A percentile compares a stretch with the other conserved stretches of the same genome.
Evolutionary conservation across 2,113 vertebrate genomes (phyloP).

Genomic region (Barbus barbus): DNA sequence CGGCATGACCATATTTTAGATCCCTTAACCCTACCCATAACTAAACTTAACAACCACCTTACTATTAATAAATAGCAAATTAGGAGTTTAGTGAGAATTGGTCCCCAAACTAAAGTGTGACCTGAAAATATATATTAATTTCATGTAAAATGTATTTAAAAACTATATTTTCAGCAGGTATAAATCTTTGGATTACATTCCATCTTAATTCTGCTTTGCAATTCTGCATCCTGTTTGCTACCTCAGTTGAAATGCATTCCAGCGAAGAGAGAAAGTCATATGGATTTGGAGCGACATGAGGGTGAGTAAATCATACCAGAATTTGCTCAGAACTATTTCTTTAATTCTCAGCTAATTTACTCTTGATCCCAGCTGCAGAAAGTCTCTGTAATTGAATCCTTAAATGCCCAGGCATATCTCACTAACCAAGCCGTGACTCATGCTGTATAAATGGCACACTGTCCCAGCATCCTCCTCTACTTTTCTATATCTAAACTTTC

Average conservation of each 20-base stretch:
- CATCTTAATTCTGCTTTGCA: not conserved
- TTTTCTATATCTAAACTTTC: not conserved
- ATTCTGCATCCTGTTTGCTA: not conserved
- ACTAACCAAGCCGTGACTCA: not conserved
- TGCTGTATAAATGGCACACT: not conserved
- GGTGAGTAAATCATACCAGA: not conserved
- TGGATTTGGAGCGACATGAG: not conserved
- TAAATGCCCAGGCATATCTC: conserved; percentile 25
- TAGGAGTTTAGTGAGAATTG: no score
- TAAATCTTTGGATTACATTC: not conserved
- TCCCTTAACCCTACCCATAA: no score
- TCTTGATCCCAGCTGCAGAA: conserved; percentile 16
- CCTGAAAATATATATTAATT: not conserved
- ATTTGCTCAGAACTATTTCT: not conserved
- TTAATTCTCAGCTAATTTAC: conserved; percentile 17
- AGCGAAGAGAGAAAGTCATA: not conserved
- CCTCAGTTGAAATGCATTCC: not conserved
- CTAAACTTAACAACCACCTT: no score
- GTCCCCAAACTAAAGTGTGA: no score
- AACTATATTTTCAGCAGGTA: not conserved
- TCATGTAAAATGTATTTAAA: not conserved
- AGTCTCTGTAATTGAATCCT: conserved; percentile 43
- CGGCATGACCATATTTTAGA: no score
- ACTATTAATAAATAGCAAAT: no score
- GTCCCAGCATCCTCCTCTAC: not conserved